Base-by-base conservation (phyloP, 2,888 invertebrate species). In the Drosophila stalkeri region DNA sequence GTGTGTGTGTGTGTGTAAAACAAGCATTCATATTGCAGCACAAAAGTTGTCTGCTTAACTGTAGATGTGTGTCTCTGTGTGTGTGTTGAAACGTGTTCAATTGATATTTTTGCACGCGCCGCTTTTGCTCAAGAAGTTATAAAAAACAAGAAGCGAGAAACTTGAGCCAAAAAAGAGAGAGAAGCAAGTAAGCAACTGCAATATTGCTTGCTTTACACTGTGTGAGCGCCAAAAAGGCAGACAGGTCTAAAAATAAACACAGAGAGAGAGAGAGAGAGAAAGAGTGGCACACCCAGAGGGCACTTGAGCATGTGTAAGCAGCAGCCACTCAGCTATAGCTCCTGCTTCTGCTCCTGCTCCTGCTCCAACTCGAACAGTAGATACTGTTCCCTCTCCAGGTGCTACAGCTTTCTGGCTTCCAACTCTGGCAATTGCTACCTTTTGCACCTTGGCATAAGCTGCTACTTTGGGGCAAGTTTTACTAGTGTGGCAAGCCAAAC, bases 21-120 rank as follows among this genome's bases (percentile, higher is more conserved):
- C 46, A 67, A 81, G 73, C 64, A 73, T 77, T 74, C 73, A 77
- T 77, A 81, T 77, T 80, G 64, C 77, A 76, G 66, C 47, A 77
- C 55, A 72, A 77, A 75, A 71, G 76, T 70, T 76, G 39, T 47
- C 52, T 47, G 20, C 57, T 41, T 46, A 55, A 33, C 11, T 43
- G 31, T 46, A 14, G 20, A 39, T 54, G 41, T 35, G 39, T 51
- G 44, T 61, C 27, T 27, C 27, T 27, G 49, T 65, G 63, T 80
- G 64, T 86, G 71, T 78, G 75, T 72, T 70, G 75, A 79, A 87
- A 88, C 88, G 88, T 88, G 88, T 88, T 88, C 88, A 88, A 88
- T 88, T 88, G 88, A 88, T 88, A 90, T 90, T 88, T 88, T 75
- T 79, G 86, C 86, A 78, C 82, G 88, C 80, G 89, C 88, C 72